Base-by-base conservation (phyloP, 2,113 vertebrate genomes). In the Coreoperca whiteheadi region DNA sequence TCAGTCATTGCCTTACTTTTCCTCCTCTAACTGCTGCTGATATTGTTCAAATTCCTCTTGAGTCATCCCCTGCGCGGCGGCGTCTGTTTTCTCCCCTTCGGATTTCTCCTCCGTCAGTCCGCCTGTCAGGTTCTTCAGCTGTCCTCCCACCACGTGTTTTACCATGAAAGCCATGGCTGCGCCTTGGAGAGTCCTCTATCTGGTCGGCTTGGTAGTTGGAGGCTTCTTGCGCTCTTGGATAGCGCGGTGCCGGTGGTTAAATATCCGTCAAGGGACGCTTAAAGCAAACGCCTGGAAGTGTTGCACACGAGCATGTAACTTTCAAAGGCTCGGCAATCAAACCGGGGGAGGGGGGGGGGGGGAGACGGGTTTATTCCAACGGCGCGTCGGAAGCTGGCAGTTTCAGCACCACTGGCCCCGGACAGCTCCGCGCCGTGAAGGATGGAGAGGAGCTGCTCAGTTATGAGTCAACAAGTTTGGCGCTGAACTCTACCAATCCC, bases 21-120 rank as follows among this genome's bases (percentile, higher is more conserved):
- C 98, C 89, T 99, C 98, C 90, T 98, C 96, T 79, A 99, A 95
- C 96, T 99, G 98, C 93, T 97, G 96, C 87, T 99, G 97, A 41
- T 99, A 99, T 1, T 99, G 97, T 78, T 99, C 98, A 2, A 97
- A 98, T 89, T 99, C 98, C 88, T 99, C 98, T 9, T 97, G 95
- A 32, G 97, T 99, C 98, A 99, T 99, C 41, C 98, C 98, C 89
- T 98, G 96, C 0, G 98, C 96, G 46, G 96, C 97, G 0, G 97
- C 97, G 0, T 97, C 96, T 0, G 97, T 92, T 82, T 99, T 98
- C 80, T 98, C 98, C 0, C 89, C 94, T 21, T 98, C 97, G 3
- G 96, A 68, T 85, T 98, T 98, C 82, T 99, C 98, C 81, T 99
- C 98, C 2, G 96, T 96, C 88, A 98, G 94, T 67, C 97, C 98